A percentile compares a stretch with the other conserved stretches of the same genome.
Evolutionary conservation across 2,888 invertebrate species (phyloP).

Genomic region (Microctonus brassicae): DNA sequence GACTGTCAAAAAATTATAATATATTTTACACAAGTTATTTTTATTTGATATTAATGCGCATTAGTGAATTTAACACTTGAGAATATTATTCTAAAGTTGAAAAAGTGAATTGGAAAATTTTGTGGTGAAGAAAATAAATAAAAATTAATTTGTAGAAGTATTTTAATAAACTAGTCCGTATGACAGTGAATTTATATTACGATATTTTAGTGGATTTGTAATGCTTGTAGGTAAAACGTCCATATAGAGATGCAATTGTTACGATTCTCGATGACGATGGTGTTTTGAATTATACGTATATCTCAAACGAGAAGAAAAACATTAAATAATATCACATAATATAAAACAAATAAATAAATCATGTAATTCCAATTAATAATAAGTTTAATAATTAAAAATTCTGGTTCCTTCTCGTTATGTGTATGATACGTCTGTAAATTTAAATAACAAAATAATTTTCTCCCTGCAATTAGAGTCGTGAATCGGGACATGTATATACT

Average conservation of each 20-base stretch:
- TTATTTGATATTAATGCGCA: too few relatives aligned
- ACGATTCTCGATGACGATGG: not conserved
- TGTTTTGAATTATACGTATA: too few relatives aligned
- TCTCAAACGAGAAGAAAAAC: too few relatives aligned
- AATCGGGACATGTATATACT: slow-evolving; percentile 61
- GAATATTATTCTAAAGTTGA: too few relatives aligned
- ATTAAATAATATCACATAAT: not conserved
- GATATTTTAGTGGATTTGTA: not conserved
- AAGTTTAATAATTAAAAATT: not conserved
- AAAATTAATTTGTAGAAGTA: too few relatives aligned
- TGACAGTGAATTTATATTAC: not conserved
- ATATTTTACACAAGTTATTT: too few relatives aligned
- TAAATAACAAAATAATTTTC: not conserved
- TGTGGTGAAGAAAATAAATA: too few relatives aligned
- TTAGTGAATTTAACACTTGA: too few relatives aligned
- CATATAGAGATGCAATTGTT: slow-evolving; percentile 1
- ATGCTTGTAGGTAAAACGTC: not conserved
- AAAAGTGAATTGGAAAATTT: too few relatives aligned
- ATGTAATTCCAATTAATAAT: not conserved
- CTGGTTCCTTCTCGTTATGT: not conserved
- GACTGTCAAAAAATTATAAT: too few relatives aligned
- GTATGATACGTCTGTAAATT: not conserved
- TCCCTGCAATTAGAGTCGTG: slow-evolving; percentile 36
- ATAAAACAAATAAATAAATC: not conserved
- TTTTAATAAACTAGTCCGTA: too few relatives aligned